phyloP scores from a whole-genome alignment of 2,113 vertebrate species.

The Vidua macroura region DNA sequence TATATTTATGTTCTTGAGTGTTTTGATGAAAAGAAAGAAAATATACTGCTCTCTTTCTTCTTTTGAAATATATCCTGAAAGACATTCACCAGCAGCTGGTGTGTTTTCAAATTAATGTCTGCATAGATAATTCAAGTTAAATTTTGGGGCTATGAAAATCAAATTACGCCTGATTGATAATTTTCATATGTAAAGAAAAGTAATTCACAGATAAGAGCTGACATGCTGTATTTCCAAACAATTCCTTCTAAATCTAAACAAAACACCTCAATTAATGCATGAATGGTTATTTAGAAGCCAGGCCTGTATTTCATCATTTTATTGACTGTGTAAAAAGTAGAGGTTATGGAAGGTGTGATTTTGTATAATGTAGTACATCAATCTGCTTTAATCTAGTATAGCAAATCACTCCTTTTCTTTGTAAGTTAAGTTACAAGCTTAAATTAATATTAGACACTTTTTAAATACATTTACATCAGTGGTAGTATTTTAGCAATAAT shows the following conservation, averaged over 20 bases:
- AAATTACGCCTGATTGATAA: background rate
- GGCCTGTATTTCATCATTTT: background rate
- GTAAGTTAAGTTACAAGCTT: background rate
- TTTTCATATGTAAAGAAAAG: background rate
- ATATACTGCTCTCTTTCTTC: background rate
- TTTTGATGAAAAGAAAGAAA: background rate
- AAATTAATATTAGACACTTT: background rate
- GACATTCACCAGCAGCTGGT: background rate
- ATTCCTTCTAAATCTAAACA: background rate
- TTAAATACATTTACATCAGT: background rate
- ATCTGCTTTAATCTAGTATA: background rate
- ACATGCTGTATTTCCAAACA: background rate
- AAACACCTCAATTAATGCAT: background rate
- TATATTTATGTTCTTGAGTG: background rate
- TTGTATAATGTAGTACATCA: background rate
- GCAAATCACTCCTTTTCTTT: background rate
- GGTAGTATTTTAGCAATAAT: background rate
- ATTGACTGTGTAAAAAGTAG: background rate
- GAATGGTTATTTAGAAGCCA: background rate
- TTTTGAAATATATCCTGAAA: background rate
- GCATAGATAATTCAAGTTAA: background rate
- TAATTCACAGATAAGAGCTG: background rate
- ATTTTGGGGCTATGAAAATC: background rate
- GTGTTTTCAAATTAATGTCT: background rate
- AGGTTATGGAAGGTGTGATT: background rate